These are phyloP conservation scores for Pachydiplax longipennis DNA, from an alignment of 2,888 invertebrate genomes.

Conservation along the genomic window DNA sequence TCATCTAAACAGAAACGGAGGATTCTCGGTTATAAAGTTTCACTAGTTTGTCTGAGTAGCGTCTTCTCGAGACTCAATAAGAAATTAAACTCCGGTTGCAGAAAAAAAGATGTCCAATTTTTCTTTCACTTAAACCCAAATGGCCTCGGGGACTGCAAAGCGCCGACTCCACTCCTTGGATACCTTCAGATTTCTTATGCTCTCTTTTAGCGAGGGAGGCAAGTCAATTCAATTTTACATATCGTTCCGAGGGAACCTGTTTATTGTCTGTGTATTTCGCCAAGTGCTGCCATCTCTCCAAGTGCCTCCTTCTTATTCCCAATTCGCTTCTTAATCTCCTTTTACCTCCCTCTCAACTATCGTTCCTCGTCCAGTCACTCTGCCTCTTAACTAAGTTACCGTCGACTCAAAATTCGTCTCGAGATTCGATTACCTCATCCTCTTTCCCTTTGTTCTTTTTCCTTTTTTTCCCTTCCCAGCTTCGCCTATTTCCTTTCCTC, in stretches of 20 bases:
- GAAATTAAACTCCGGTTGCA: too few species aligned
- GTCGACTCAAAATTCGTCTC: neutral
- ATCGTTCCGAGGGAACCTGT: neutral
- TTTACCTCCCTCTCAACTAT: neutral
- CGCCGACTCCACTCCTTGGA: too few species aligned
- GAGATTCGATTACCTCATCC: neutral
- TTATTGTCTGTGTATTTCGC: neutral
- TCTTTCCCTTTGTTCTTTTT: neutral
- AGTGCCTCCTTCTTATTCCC: neutral
- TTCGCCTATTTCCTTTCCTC: neutral
- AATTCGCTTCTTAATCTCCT: neutral
- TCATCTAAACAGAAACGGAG: too few species aligned
- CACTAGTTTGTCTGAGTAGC: too few species aligned
- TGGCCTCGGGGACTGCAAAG: too few species aligned
- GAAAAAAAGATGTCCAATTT: too few species aligned
- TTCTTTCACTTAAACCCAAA: too few species aligned
- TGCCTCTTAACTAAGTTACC: neutral
- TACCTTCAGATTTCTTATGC: too few species aligned
- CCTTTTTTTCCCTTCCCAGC: neutral
- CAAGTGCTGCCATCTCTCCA: neutral
- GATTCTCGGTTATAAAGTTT: too few species aligned
- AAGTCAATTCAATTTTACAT: neutral
- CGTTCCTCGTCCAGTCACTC: neutral
- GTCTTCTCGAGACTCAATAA: too few species aligned
- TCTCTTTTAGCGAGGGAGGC: neutral